These are phyloP conservation scores for Peucedramus taeniatus DNA, from an alignment of 2,113 vertebrate species.

Conservation along the genomic window DNA sequence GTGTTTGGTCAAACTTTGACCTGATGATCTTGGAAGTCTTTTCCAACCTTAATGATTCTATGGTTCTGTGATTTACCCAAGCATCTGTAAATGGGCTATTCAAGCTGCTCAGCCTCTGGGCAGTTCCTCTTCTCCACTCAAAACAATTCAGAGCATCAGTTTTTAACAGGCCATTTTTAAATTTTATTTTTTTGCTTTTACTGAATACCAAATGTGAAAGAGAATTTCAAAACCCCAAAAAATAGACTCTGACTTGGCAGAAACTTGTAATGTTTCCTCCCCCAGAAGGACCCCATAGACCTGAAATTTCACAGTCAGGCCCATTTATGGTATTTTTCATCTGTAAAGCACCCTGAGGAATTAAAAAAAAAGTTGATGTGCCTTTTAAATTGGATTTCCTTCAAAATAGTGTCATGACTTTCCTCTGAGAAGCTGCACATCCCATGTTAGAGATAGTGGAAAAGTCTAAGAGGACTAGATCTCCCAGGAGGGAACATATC, in stretches of 20 bases:
- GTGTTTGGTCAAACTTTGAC: neutral
- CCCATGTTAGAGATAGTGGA: neutral
- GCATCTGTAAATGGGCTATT: neutral
- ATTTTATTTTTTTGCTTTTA: neutral
- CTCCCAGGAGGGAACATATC: neutral
- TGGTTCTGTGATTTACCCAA: neutral
- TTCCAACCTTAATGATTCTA: neutral
- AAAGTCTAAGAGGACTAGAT: neutral
- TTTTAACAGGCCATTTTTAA: neutral
- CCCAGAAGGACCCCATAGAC: neutral
- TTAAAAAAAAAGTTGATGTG: neutral
- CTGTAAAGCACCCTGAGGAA: neutral
- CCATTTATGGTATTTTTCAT: slow-evolving; percentile 28
- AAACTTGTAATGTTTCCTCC: neutral
- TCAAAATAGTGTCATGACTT: neutral
- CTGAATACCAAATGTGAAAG: neutral
- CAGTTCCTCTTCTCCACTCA: neutral
- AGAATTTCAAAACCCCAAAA: neutral
- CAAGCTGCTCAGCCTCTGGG: neutral
- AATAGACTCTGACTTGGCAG: neutral
- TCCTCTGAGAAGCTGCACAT: neutral
- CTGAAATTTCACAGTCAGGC: neutral
- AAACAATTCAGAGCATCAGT: neutral
- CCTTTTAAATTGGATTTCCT: slow-evolving; percentile 9
- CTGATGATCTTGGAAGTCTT: neutral